Evolutionary conservation across 1,140 invertebrate species (phyloP).

Genomic region (Palaemon carinicauda): DNA sequence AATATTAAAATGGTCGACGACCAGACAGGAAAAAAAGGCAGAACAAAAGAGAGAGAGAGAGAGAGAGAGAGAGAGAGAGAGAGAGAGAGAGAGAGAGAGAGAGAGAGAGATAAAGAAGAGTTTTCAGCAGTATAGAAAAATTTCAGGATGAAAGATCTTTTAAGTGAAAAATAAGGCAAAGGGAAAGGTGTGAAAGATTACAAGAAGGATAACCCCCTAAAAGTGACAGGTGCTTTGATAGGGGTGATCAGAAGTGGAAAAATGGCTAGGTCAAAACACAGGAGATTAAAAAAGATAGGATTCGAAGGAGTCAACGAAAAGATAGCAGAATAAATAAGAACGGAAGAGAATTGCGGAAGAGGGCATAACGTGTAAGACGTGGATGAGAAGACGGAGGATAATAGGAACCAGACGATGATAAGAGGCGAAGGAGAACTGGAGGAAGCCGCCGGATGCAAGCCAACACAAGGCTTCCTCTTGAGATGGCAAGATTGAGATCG

Average conservation of each 20-base stretch:
- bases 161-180: neutral
- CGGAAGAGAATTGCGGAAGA: neutral
- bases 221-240: too few relatives aligned
- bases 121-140: too few relatives aligned
- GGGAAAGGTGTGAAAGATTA: too few relatives aligned
- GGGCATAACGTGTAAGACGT: neutral
- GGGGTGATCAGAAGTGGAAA: too few relatives aligned
- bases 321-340: neutral
- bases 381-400: neutral
- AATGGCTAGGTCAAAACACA: too few relatives aligned
- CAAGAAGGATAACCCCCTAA: too few relatives aligned
- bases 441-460: neutral
- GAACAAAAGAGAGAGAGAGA: neutral
- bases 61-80: conserved; percentile 10
- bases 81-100: conserved; percentile 11
- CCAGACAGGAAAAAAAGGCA: too few relatives aligned
- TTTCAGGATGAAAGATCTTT: too few relatives aligned
- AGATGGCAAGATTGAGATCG: neutral
- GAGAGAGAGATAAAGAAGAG: neutral
- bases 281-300: too few relatives aligned
- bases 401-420: neutral
- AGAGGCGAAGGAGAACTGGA: neutral
- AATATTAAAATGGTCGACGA: too few relatives aligned
- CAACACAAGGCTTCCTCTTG: neutral
- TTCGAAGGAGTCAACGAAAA: neutral